A percentile compares a stretch with the other conserved stretches of the same genome.
Conservation (phyloP, 1,140 invertebrate genomes). For the Aphelinus certus region DNA sequence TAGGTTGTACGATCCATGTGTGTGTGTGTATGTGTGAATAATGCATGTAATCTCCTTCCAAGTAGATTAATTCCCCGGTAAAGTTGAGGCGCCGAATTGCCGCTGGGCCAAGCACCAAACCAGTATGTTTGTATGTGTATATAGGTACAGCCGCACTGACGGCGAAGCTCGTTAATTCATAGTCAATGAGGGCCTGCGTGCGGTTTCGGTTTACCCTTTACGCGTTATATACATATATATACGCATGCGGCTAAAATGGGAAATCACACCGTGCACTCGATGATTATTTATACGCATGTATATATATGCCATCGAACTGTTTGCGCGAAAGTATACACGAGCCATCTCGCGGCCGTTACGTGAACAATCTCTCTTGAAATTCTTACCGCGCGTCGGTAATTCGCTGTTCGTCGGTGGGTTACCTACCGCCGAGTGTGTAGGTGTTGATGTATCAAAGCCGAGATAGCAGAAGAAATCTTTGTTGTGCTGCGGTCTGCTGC, state of each 20-base stretch:
- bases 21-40: background rate
- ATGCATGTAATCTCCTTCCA: conserved; percentile 39
- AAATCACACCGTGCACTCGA: background rate
- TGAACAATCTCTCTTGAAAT: no score
- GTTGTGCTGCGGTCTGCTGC: no score
- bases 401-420: background rate
- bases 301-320: background rate
- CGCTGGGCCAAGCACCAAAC: no score
- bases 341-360: background rate
- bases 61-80: conserved; percentile 39
- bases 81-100: conserved; percentile 16
- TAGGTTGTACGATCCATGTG: no score
- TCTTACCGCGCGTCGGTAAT: no score
- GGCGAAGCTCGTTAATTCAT: no score
- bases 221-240: background rate
- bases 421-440: background rate
- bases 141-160: no score
- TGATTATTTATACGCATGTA: background rate
- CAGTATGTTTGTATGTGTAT: no score
- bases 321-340: background rate
- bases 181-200: no score
- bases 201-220: no score
- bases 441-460: no score
- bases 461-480: no score
- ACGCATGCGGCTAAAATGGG: background rate